Evolutionary conservation across 2,888 invertebrate genomes (phyloP), one percentile per base, ranked within the genome.

Genomic region (Cordylochernes scorpioides): DNA sequence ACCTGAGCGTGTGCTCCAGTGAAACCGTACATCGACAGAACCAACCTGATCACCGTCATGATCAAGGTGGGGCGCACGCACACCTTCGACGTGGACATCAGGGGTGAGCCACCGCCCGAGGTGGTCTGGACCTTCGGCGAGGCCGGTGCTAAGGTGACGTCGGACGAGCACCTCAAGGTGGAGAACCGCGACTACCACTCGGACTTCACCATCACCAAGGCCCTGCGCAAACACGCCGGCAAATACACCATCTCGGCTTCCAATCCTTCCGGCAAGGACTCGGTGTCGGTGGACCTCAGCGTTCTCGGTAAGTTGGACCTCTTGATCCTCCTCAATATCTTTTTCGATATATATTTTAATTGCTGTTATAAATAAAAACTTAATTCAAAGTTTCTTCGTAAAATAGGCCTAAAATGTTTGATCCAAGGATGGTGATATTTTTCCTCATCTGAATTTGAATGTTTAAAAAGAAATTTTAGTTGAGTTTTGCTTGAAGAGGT

Each of bases 61-160:
- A 73, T 94, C 50, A 91, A 91, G 58, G 78, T 78, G 22, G 88
- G 91, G 9, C 70, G 84, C 45, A 72, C 74, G 2, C 77, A 88
- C 59, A 84, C 77, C 55, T 78, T 88, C 71, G 69, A 78, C 9
- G 84, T 91, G 25, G 80, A 86, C 51, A 74, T 84, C 39, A 67
- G 60, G 40, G 94, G 94, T 49, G 94, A 94, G 60, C 94, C 97
- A 15, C 63, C 74, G 42, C 94, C 97, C 44, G 69, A 68, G 21
- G 64, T 69, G 22, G 68, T 63, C 36, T 94, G 94, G 94, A 65
- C 71, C 27, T 77, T 75, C 71, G 66, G 74, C 24, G 77, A 80
- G 42, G 67, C 71, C 49, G 26, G n/a, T n/a, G n/a, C n/a, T n/a
- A 43, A 38, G 22, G 59, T 80, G 2, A 68, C 70, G 2, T 34